Evolutionary conservation across 1,140 invertebrate genomes (phyloP).

Genomic region (Drosophila kohkoa): DNA sequence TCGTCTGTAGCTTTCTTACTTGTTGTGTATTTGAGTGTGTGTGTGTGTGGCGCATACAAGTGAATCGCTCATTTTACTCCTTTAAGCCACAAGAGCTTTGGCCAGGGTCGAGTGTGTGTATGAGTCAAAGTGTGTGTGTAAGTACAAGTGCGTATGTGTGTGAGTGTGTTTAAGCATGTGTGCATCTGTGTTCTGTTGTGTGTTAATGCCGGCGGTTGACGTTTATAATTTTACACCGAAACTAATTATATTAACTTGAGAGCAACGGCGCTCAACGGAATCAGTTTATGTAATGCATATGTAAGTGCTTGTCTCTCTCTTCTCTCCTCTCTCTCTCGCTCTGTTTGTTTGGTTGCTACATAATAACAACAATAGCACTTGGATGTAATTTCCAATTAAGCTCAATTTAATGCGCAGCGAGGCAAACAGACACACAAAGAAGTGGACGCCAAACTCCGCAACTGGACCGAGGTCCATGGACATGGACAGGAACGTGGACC

Average conservation of each 20-base stretch:
- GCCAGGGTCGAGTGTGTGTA: slow-evolving; percentile 13
- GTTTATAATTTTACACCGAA: slow-evolving; percentile 77
- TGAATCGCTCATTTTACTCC: slow-evolving; percentile 58
- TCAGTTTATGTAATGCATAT: slow-evolving; percentile 80
- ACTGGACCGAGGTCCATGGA: slow-evolving; percentile 8
- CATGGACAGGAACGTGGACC: background rate
- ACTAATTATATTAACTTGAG: slow-evolving; percentile 78
- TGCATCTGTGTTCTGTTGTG: slow-evolving; percentile 12
- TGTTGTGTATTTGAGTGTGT: background rate
- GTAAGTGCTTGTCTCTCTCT: slow-evolving; percentile 49
- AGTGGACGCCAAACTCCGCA: slow-evolving; percentile 16
- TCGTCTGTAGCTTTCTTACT: too few species aligned
- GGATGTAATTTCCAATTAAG: slow-evolving; percentile 79
- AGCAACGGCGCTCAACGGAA: slow-evolving; percentile 57
- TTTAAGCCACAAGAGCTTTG: slow-evolving; percentile 59
- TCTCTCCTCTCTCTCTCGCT: slow-evolving; percentile 14
- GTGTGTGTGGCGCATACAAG: slow-evolving; percentile 36
- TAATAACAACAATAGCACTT: slow-evolving; percentile 59
- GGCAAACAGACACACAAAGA: slow-evolving; percentile 22
- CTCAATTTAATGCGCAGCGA: slow-evolving; percentile 67
- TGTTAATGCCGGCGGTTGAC: slow-evolving; percentile 59
- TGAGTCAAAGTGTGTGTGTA: too few species aligned
- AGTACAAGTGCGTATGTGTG: background rate
- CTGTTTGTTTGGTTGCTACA: slow-evolving; percentile 15
- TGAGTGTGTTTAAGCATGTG: background rate